Evolutionary conservation across 2,797 vertebrate species (phyloP).

Genomic region (Melanotaenia boesemani): DNA sequence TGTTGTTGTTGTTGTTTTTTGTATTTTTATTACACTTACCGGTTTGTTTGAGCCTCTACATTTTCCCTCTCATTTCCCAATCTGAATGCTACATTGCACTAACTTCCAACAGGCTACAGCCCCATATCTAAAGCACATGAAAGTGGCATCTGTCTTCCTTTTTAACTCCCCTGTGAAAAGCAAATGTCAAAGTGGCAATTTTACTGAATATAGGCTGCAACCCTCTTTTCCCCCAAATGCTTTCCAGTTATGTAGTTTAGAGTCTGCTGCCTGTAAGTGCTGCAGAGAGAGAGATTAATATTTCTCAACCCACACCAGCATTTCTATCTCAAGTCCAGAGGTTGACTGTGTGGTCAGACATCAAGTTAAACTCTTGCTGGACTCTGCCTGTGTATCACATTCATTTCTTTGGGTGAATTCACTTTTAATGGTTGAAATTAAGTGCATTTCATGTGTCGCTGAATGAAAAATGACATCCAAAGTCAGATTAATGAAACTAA

Average conservation of each 20-base stretch:
- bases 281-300: slow-evolving; percentile 7
- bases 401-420: neutral
- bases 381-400: neutral
- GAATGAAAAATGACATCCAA: slow-evolving; percentile 20
- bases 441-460: slow-evolving; percentile 12
- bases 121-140: too few relatives aligned
- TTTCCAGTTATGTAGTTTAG: slow-evolving; percentile 11
- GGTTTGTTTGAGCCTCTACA: too few relatives aligned
- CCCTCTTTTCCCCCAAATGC: neutral
- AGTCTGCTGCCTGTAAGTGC: neutral
- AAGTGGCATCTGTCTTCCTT: too few relatives aligned
- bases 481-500: slow-evolving; percentile 43
- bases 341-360: slow-evolving; percentile 13
- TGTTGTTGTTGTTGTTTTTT: too few relatives aligned
- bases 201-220: neutral
- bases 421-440: slow-evolving; percentile 15
- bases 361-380: slow-evolving; percentile 1
- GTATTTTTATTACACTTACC: too few relatives aligned
- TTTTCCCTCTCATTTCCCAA: too few relatives aligned
- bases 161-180: neutral
- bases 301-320: slow-evolving; percentile 18
- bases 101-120: too few relatives aligned
- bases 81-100: too few relatives aligned
- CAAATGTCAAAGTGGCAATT: slow-evolving; percentile 2
- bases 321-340: slow-evolving; percentile 10